A percentile compares a stretch with the other conserved stretches of the same genome.
phyloP scores from a whole-genome alignment of 2,888 invertebrate species.

The Ashinkailepas kermadecensis region DNA sequence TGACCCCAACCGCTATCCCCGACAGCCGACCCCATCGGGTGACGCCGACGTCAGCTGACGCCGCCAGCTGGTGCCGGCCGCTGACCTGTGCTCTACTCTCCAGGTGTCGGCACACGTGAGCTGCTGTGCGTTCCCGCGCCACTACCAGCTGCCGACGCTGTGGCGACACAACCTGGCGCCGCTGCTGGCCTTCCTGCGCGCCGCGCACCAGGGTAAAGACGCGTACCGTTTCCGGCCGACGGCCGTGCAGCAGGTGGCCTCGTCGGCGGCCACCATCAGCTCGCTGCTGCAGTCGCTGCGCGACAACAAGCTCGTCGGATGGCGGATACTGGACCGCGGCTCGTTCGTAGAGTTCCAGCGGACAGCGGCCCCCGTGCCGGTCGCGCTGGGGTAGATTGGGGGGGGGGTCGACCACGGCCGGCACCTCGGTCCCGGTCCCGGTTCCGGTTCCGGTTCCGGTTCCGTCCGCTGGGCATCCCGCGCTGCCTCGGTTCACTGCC shows the following conservation, averaged over 20 bases:
- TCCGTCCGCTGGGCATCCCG: too few species aligned
- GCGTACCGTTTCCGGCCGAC: background rate
- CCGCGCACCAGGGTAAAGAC: constrained; percentile 34
- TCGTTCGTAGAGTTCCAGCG: background rate
- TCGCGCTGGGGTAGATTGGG: too few species aligned
- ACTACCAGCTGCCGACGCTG: constrained; percentile 56
- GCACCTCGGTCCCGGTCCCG: too few species aligned
- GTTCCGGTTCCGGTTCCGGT: too few species aligned
- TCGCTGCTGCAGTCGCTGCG: background rate
- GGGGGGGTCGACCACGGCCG: too few species aligned
- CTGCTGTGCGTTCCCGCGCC: constrained; percentile 72
- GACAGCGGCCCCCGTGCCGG: too few species aligned
- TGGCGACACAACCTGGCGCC: constrained; percentile 57
- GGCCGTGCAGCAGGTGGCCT: background rate
- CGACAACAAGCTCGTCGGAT: background rate
- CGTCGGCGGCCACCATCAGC: background rate
- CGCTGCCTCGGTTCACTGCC: too few species aligned
- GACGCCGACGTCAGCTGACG: too few species aligned
- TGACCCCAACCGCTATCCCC: too few species aligned
- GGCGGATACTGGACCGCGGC: background rate
- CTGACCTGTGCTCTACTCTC: too few species aligned
- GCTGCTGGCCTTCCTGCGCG: constrained; percentile 36
- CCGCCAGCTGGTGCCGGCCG: too few species aligned
- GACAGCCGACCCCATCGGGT: too few species aligned
- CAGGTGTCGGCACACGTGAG: constrained; percentile 61